A percentile compares a stretch with the other conserved stretches of the same genome.
Evolutionary conservation across 2,888 invertebrate species (phyloP).

Genomic region (Colletes collaris): DNA sequence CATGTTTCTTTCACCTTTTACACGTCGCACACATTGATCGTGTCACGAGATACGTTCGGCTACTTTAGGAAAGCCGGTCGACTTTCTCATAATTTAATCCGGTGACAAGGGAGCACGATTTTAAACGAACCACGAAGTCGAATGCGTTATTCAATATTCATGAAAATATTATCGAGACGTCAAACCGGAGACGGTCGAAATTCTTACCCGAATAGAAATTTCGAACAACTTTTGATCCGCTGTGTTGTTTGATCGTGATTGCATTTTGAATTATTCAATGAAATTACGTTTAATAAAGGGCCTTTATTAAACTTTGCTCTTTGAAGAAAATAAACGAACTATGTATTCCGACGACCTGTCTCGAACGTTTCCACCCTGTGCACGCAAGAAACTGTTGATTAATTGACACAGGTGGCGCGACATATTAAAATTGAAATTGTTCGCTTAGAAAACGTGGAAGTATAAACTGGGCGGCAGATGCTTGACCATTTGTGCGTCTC

Average conservation of each 20-base stretch:
- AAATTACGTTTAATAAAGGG: too few relatives aligned
- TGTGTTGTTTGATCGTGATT: too few relatives aligned
- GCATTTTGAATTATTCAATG: too few relatives aligned
- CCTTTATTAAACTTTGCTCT: too few relatives aligned
- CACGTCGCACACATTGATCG: conserved; percentile 64
- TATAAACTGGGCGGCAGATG: conserved; percentile 58
- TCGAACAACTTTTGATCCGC: too few relatives aligned
- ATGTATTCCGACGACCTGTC: too few relatives aligned
- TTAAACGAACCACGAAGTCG: conserved; percentile 23
- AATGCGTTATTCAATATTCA: conserved; percentile 16
- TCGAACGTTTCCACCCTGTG: neutral
- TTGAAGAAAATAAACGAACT: too few relatives aligned
- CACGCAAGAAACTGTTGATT: conserved; percentile 23
- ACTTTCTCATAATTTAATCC: conserved; percentile 61
- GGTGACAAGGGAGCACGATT: conserved; percentile 26
- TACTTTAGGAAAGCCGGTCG: conserved; percentile 63
- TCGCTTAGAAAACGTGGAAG: conserved; percentile 32
- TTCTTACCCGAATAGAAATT: too few relatives aligned
- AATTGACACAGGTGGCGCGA: conserved; percentile 1
- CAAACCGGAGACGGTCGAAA: neutral
- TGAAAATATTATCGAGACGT: conserved; percentile 11
- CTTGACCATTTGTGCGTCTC: conserved; percentile 61
- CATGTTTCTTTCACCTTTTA: conserved; percentile 66
- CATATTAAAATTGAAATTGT: conserved; percentile 15
- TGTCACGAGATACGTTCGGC: conserved; percentile 62